Conservation (phyloP, 2,888 invertebrate species). For the Spicauda simplicius region DNA sequence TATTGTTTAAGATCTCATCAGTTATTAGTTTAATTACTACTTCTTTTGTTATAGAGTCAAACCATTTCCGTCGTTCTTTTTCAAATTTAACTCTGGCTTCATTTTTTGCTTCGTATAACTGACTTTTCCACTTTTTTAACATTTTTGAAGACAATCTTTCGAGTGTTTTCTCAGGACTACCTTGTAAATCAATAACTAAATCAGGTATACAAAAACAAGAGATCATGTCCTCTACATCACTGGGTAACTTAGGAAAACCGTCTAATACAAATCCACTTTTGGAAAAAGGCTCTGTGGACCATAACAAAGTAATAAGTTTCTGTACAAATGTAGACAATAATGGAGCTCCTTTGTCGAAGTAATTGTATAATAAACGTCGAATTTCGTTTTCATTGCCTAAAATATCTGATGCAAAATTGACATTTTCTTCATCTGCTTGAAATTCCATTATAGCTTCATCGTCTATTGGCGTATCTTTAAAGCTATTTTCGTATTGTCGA, state of each 20-base stretch:
- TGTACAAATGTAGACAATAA: constrained; percentile 72
- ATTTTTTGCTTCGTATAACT: constrained; percentile 65
- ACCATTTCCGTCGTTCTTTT: constrained; percentile 58
- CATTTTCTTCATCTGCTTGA: constrained; percentile 67
- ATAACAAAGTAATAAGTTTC: constrained; percentile 73
- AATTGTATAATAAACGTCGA: constrained; percentile 69
- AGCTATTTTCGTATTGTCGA: constrained; percentile 70
- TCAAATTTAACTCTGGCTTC: constrained; percentile 54
- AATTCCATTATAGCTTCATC: constrained; percentile 66
- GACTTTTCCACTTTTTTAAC: constrained; percentile 68
- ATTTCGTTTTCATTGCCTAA: constrained; percentile 68
- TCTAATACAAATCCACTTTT: constrained; percentile 84
- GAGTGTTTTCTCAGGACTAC: constrained; percentile 58
- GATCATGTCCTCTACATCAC: constrained; percentile 82
- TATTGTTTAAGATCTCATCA: constrained; percentile 61
- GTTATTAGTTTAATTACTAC: constrained; percentile 61
- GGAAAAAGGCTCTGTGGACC: constrained; percentile 80
- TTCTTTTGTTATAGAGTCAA: constrained; percentile 57
- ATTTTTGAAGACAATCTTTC: constrained; percentile 61
- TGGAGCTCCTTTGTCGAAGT: constrained; percentile 77
- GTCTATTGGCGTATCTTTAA: constrained; percentile 60
- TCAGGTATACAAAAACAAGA: constrained; percentile 83
- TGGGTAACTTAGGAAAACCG: constrained; percentile 84
- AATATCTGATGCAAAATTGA: constrained; percentile 59
- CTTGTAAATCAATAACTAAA: constrained; percentile 79